Conservation (phyloP, 2,888 invertebrate species). For the Salpingus planirostris region DNA sequence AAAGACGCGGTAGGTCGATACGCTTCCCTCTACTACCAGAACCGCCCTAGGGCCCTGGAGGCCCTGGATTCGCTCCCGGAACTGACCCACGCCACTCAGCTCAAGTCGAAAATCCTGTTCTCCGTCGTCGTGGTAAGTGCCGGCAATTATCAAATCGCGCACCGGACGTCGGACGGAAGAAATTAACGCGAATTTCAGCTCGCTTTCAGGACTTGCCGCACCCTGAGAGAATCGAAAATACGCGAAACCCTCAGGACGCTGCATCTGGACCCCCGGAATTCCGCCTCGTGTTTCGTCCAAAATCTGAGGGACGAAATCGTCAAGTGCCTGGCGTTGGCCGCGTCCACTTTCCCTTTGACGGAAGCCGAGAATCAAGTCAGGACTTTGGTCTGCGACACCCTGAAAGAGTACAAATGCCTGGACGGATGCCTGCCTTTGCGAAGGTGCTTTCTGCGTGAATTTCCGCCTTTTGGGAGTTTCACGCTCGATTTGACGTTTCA, state of each 20-base stretch:
- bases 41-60: constrained; percentile 76
- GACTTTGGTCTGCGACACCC: constrained; percentile 61
- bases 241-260: constrained; percentile 55
- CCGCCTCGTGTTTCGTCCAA: constrained; percentile 42
- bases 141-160: constrained; percentile 4
- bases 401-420: constrained; percentile 89
- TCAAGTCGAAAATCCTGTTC: constrained; percentile 92
- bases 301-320: constrained; percentile 54
- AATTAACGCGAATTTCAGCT: constrained; percentile 44
- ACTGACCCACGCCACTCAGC: constrained; percentile 72
- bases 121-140: constrained; percentile 88
- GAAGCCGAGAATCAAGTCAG: constrained; percentile 60
- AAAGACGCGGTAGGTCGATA: constrained; percentile 69
- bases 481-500: constrained; percentile 4
- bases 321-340: constrained; percentile 51
- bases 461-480: constrained; percentile 1
- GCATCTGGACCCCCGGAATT: constrained; percentile 31
- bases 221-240: constrained; percentile 63
- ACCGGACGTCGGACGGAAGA: constrained; percentile 2
- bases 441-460: constrained; percentile 39
- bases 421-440: constrained; percentile 68
- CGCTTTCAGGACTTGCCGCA: constrained; percentile 62
- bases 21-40: constrained; percentile 75
- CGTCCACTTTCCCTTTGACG: constrained; percentile 60
- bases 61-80: constrained; percentile 75